These are phyloP conservation scores for Iselma pallidipennis DNA, from an alignment of 2,888 invertebrate species.

Conservation along the genomic window DNA sequence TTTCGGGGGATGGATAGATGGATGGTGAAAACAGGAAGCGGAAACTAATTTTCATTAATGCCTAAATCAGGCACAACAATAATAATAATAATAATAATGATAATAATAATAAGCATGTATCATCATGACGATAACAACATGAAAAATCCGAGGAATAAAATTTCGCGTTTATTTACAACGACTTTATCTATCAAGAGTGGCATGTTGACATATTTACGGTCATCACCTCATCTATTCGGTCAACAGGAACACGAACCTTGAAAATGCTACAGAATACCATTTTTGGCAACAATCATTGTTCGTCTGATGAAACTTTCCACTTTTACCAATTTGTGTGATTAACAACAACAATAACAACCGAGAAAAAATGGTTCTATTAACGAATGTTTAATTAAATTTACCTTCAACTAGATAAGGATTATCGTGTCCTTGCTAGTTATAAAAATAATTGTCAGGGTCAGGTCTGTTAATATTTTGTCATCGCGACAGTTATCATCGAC, in stretches of 20 bases:
- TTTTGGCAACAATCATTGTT: no score
- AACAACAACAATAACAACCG: no score
- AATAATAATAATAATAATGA: neutral
- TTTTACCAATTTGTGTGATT: no score
- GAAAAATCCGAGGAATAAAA: no score
- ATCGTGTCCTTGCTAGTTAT: slow-evolving; percentile 39
- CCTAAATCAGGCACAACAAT: no score
- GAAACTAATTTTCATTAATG: neutral
- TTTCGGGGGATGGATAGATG: no score
- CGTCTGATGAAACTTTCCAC: no score
- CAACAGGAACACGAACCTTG: neutral
- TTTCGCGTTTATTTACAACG: no score
- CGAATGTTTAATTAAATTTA: slow-evolving; percentile 18
- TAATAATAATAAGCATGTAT: neutral
- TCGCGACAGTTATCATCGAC: slow-evolving; percentile 41
- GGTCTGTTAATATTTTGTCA: slow-evolving; percentile 41
- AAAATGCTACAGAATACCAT: no score
- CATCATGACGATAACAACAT: no score
- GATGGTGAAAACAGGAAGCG: neutral
- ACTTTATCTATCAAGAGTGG: neutral
- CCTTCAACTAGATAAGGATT: slow-evolving; percentile 35
- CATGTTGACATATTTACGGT: neutral
- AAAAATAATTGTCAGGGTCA: slow-evolving; percentile 55
- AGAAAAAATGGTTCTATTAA: neutral
- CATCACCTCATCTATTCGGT: neutral